Evolutionary conservation across 1,140 invertebrate genomes (phyloP), one percentile per base, ranked within the genome.

Genomic region (Anastatus disparis): DNA sequence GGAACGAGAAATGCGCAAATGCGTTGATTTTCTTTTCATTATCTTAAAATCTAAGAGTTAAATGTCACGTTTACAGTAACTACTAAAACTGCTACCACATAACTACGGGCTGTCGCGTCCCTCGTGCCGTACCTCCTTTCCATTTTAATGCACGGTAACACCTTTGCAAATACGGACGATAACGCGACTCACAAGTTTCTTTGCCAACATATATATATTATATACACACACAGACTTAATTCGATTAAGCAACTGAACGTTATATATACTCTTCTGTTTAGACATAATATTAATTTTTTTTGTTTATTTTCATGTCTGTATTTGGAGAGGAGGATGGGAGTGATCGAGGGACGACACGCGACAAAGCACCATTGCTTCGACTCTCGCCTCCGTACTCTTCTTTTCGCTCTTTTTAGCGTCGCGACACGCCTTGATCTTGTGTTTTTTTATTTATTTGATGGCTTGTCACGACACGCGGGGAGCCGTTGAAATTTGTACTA

Each of bases 11-110:
- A 64, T 53, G 38, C 58, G 46, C 53, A 69, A 61, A 62, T 58
- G 52, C 52, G 20, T 62, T 50, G 17, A 10, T 53, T 62, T 50
- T 50, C 17, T 44, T 71, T 64, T 64, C 22, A 65, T 58, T 58
- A 44, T 17, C 69, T 71, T 71, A 71, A 64, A 24, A 69, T 58
- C 61, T 64, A 58, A 31, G 27, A 58, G 22, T 56, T 64, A 63
- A 70, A 70, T 55, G 29, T 71, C 53, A 50, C 69, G 53, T 64
- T 63, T 64, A 71, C 13, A 71, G 27, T 71, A 64, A 70, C 29
- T 64, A 50, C 61, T 64, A 50, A n/a, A 58, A 64, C 42, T 71
- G 13, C 24, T 71, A 61, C 62, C 27, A 59, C 29, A 59, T 50
- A 61, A 66, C 56, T 66, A 71, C 35, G 24, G 17, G 22, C 13